phyloP scores from a whole-genome alignment of 2,113 vertebrate species.

The Misgurnus anguillicaudatus region DNA sequence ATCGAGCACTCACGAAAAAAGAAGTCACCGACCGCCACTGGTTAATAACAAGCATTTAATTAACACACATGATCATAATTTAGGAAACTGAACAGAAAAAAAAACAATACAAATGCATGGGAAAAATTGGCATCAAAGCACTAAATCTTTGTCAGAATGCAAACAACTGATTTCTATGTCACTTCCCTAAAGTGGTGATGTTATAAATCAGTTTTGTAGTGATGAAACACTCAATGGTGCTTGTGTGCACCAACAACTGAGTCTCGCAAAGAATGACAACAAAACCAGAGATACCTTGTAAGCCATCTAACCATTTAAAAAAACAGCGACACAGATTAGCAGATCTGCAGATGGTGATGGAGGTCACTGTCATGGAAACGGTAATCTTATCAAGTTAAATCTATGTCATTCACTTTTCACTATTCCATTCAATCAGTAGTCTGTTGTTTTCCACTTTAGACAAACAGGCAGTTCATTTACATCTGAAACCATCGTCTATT shows the following conservation, averaged over 20 bases:
- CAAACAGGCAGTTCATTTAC: neutral
- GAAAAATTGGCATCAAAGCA: neutral
- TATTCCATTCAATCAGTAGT: constrained; percentile 1
- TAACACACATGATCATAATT: too few relatives aligned
- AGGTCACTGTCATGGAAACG: constrained; percentile 44
- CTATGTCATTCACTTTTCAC: constrained; percentile 23
- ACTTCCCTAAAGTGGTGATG: neutral
- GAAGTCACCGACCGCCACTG: too few relatives aligned
- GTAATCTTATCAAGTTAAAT: constrained; percentile 51
- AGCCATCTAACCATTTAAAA: neutral
- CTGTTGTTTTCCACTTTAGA: neutral
- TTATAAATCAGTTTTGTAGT: neutral
- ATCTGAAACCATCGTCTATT: neutral
- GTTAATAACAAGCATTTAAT: too few relatives aligned
- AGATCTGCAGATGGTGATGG: neutral
- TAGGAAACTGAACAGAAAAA: too few relatives aligned
- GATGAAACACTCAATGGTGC: neutral
- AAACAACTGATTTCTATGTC: constrained; percentile 8
- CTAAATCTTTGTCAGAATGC: neutral
- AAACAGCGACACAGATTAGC: constrained; percentile 8
- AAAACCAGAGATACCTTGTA: neutral
- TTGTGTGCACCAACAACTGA: constrained; percentile 6
- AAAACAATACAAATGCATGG: too few relatives aligned
- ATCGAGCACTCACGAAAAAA: too few relatives aligned
- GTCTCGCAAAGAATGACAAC: neutral